These are phyloP conservation scores for Mastomys coucha DNA, from an alignment of 2,113 vertebrate species.

Conservation along the genomic window DNA sequence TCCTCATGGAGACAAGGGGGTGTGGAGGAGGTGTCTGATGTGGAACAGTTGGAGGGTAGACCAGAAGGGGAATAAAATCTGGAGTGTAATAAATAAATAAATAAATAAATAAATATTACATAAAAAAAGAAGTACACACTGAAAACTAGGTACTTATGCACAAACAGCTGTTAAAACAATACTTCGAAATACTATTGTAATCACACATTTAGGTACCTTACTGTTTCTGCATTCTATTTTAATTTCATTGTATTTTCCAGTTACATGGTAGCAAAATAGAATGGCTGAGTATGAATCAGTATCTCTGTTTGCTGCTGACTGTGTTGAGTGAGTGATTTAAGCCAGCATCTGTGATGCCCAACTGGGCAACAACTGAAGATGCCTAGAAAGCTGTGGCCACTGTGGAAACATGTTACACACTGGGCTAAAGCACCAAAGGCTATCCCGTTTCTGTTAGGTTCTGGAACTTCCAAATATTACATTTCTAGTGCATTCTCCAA, in stretches of 20 bases:
- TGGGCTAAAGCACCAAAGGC: neutral
- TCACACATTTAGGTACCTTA: neutral
- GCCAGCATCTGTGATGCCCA: neutral
- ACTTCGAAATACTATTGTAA: neutral
- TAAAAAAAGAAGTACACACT: neutral
- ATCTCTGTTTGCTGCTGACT: neutral
- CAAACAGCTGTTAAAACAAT: neutral
- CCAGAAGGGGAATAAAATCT: too few species aligned
- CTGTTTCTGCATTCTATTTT: neutral
- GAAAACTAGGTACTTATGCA: neutral
- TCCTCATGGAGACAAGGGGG: too few species aligned
- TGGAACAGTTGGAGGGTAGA: too few species aligned
- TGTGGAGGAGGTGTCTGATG: too few species aligned
- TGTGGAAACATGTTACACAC: neutral
- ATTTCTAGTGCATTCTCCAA: neutral
- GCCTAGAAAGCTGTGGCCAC: neutral
- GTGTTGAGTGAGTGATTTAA: neutral
- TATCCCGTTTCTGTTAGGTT: neutral
- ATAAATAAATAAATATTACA: too few species aligned
- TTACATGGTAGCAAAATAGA: neutral
- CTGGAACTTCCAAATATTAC: neutral
- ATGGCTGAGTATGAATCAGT: neutral
- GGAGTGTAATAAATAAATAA: too few species aligned
- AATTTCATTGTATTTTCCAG: constrained; percentile 1
- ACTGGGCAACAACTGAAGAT: neutral